Conservation (phyloP, 1,140 invertebrate genomes). For the Brachionus paranguensis region DNA sequence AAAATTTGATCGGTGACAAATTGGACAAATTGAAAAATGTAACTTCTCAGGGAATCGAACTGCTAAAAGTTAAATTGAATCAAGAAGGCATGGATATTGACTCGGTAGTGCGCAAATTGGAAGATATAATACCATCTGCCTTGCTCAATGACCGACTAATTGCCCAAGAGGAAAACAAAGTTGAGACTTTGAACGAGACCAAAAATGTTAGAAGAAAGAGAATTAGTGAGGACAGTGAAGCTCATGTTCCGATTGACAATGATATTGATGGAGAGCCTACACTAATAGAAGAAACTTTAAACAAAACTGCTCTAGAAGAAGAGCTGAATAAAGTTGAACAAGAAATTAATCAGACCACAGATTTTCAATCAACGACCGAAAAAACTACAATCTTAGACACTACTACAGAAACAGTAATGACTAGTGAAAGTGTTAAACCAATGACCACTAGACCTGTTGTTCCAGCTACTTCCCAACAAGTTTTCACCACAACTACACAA, state of each 20-base stretch:
- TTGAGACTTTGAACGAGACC: not conserved
- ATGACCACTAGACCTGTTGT: not conserved
- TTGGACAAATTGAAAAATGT: slow-evolving; percentile 10
- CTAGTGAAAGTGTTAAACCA: not conserved
- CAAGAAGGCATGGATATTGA: not conserved
- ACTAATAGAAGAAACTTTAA: not conserved
- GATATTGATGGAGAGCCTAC: not conserved
- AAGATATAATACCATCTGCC: not conserved
- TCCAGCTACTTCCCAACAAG: not conserved
- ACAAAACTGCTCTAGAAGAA: not conserved
- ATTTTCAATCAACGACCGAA: not conserved
- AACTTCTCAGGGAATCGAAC: not conserved
- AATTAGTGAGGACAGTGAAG: not conserved
- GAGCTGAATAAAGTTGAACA: not conserved
- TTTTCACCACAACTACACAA: not conserved
- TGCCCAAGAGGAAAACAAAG: slow-evolving; percentile 7
- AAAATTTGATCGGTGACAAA: slow-evolving; percentile 18
- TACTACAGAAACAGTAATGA: not conserved
- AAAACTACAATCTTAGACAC: not conserved
- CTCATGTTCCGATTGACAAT: not conserved
- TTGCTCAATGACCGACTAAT: slow-evolving; percentile 20
- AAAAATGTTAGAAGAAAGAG: not conserved
- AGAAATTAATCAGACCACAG: not conserved
- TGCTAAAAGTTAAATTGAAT: not conserved
- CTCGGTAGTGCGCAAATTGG: not conserved